Percentiles rank a stretch among this genome's conserved stretches.
Conservation (phyloP, 1,140 invertebrate genomes). For the Philotrypesis tridentata region DNA sequence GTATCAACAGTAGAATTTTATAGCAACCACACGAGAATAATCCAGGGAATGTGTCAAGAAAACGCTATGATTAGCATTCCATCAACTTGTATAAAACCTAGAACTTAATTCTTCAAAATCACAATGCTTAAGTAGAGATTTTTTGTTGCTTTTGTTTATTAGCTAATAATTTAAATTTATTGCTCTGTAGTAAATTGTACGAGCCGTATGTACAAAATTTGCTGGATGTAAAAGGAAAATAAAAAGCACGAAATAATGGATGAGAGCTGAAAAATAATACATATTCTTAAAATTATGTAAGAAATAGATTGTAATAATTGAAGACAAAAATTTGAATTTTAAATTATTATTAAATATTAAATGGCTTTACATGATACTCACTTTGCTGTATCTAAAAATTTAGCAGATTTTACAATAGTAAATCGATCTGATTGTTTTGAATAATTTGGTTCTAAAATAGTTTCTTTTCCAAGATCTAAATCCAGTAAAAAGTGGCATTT, state of each 20-base stretch:
- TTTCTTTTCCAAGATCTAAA: slow-evolving; percentile 83
- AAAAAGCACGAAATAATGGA: slow-evolving; percentile 88
- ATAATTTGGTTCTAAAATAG: slow-evolving; percentile 87
- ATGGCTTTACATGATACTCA: slow-evolving; percentile 61
- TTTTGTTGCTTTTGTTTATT: slow-evolving; percentile 17
- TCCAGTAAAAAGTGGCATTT: slow-evolving; percentile 92
- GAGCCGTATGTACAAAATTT: slow-evolving; percentile 83
- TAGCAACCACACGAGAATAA: background rate
- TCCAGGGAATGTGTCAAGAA: too few species aligned
- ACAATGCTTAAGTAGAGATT: background rate
- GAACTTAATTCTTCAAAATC: too few species aligned
- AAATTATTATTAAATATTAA: slow-evolving; percentile 30
- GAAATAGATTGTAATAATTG: too few species aligned
- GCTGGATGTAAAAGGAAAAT: slow-evolving; percentile 87
- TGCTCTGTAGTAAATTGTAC: slow-evolving; percentile 87
- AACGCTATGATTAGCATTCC: too few species aligned
- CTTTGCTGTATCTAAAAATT: slow-evolving; percentile 86
- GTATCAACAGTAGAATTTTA: too few species aligned
- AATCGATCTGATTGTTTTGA: slow-evolving; percentile 82
- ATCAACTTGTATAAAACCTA: too few species aligned
- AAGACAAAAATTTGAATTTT: too few species aligned
- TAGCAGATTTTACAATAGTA: slow-evolving; percentile 81
- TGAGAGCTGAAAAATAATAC: slow-evolving; percentile 78
- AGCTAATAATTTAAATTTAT: slow-evolving; percentile 61
- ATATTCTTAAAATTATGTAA: too few species aligned